Evolutionary conservation across 2,888 invertebrate species (phyloP), one percentile per base, ranked within the genome.

Genomic region (Coecobrya sp.): DNA sequence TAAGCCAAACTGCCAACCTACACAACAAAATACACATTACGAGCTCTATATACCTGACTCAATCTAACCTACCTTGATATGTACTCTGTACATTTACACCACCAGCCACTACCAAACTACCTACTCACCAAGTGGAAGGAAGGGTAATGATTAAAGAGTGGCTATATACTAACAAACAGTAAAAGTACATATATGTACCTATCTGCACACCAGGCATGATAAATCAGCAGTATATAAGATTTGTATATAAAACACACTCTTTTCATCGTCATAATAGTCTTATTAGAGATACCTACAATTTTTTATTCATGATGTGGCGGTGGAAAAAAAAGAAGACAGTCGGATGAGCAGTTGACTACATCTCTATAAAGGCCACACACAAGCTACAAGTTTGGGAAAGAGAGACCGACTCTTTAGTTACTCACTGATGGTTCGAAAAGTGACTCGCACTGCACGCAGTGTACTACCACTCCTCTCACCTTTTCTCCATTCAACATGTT

Each of bases 311-410:
- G 87, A 87, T 86, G 90, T 79, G 85, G 85, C 86, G 79, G 90
- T 85, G 85, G 62, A 70, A 86, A 81, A 89, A 84, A 89, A 86
- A 81, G 81, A 91, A 91, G 86, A 91, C 86, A 86, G 91, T 91
- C 86, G 91, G 59, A 86, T 91, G 91, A 91, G 86, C 87, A 87
- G 79, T 91, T 91, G 89, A 92, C 89, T 94, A 94, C 94, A 94
- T 94, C 94, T 94, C 93, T 94, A 93, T 94, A 93, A 94, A 94
- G 95, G 94, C 95, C 94, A 94, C 95, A 95, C 94, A 94, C 95
- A 93, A 93, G 85, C 65, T 91, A 73, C 82, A 81, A 70, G 55
- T 87, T 87, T 87, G 62, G 55, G 55, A 45, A 81, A 87, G 30
- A 86, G 52, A 91, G 81, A 91, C 91, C 91, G 91, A 81, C 91